Conservation (phyloP, 1,140 invertebrate species). For the Mamestra configurata region DNA sequence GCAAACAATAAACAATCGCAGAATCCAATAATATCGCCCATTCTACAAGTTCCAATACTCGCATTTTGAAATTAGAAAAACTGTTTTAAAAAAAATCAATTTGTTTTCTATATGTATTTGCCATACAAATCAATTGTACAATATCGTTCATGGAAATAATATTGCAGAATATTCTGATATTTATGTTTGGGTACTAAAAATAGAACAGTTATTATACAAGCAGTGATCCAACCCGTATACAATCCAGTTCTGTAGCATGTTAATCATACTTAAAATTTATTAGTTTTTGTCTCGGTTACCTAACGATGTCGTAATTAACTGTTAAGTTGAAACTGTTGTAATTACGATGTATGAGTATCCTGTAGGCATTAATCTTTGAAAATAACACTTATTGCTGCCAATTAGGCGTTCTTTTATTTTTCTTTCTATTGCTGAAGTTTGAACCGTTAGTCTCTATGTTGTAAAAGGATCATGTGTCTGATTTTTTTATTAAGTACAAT, state of each 20-base stretch:
- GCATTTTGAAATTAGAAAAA: no score
- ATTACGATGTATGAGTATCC: not conserved
- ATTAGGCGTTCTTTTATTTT: not conserved
- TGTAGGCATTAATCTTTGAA: not conserved
- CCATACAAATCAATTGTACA: no score
- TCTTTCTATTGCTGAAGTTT: no score
- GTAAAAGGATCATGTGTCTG: no score
- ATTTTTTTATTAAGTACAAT: no score
- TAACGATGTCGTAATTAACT: not conserved
- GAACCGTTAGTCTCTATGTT: no score
- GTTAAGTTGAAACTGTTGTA: not conserved
- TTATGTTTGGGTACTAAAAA: not conserved
- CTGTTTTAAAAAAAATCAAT: no score
- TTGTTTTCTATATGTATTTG: no score
- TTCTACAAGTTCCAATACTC: no score
- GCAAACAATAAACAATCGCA: no score
- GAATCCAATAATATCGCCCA: no score
- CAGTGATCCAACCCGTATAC: not conserved
- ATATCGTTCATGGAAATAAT: no score
- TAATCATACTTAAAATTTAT: slow-evolving; percentile 6
- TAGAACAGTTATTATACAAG: not conserved
- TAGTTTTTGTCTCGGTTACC: not conserved
- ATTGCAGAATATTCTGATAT: not conserved
- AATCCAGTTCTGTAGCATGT: not conserved
- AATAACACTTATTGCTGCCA: not conserved